Evolutionary conservation across 2,113 vertebrate species (phyloP).

Genomic region (Ciconia boyciana): DNA sequence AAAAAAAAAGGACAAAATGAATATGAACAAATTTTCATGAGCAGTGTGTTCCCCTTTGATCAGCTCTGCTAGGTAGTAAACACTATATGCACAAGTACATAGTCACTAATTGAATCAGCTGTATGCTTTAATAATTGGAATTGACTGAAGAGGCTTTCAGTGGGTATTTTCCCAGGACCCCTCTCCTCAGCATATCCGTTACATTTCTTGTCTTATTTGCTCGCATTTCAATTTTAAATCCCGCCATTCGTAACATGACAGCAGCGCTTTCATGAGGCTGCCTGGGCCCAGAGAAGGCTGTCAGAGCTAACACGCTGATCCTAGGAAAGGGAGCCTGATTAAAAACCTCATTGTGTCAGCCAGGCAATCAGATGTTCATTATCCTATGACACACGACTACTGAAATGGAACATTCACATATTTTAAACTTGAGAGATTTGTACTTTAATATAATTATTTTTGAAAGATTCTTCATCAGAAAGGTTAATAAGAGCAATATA

Average conservation of each 20-base stretch:
- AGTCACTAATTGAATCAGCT: conserved; percentile 46
- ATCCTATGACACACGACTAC: conserved; percentile 57
- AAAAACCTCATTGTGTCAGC: conserved; percentile 49
- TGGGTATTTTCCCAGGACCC: conserved; percentile 53
- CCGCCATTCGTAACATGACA: conserved; percentile 42
- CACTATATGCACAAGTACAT: background rate
- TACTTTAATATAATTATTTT: conserved; percentile 78
- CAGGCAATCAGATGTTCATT: conserved; percentile 69
- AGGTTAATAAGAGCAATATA: conserved; percentile 77
- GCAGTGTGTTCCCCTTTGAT: conserved; percentile 30
- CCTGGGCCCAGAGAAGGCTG: conserved; percentile 19
- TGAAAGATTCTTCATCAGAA: conserved; percentile 78
- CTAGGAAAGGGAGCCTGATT: conserved; percentile 51
- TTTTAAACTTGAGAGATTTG: conserved; percentile 69
- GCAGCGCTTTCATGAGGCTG: conserved; percentile 39
- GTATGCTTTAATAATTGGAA: conserved; percentile 36
- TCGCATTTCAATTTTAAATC: conserved; percentile 69
- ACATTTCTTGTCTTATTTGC: conserved; percentile 57
- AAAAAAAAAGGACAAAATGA: background rate
- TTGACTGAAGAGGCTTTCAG: conserved; percentile 20
- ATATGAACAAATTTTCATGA: conserved; percentile 33
- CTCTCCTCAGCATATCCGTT: background rate
- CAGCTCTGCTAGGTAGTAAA: conserved; percentile 29
- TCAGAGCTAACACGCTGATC: conserved; percentile 23
- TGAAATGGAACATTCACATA: conserved; percentile 67